These are phyloP conservation scores for Nematopogon swammerdamellus DNA, from an alignment of 2,888 invertebrate genomes.

Conservation along the genomic window DNA sequence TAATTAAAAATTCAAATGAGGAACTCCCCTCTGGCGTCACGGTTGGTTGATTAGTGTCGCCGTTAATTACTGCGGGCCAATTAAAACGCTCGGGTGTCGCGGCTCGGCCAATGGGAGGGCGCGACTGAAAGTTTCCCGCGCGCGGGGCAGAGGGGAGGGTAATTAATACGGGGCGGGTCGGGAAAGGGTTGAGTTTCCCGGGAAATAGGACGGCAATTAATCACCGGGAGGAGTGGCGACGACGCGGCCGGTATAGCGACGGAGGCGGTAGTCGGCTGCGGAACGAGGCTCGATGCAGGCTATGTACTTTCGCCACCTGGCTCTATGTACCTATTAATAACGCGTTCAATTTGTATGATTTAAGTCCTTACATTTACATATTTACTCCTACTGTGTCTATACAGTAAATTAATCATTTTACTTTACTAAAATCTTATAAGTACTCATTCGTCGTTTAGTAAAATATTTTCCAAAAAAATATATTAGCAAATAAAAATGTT, in stretches of 20 bases:
- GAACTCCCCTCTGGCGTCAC: conserved; percentile 35
- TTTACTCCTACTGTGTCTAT: no score
- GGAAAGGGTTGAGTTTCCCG: conserved; percentile 53
- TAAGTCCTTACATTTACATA: no score
- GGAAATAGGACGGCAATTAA: conserved; percentile 44
- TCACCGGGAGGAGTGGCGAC: conserved; percentile 29
- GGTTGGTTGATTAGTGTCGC: conserved; percentile 40
- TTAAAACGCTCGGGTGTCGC: conserved; percentile 39
- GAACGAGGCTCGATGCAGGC: no score
- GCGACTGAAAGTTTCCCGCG: conserved; percentile 23
- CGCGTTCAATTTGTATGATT: no score
- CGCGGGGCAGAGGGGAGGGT: conserved; percentile 43
- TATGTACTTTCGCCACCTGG: no score
- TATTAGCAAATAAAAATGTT: no score
- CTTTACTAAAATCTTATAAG: no score
- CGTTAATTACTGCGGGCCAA: conserved; percentile 52
- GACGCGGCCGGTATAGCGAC: no score
- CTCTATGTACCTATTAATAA: no score
- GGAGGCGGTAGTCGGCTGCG: conserved; percentile 22
- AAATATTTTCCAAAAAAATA: no score
- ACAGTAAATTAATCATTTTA: no score
- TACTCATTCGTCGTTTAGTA: no score
- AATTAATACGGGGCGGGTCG: conserved; percentile 35
- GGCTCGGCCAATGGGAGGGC: conserved; percentile 33
- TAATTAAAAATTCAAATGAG: conserved; percentile 57